phyloP scores from a whole-genome alignment of 2,888 invertebrate species.

The Calliphora vomitoria region DNA sequence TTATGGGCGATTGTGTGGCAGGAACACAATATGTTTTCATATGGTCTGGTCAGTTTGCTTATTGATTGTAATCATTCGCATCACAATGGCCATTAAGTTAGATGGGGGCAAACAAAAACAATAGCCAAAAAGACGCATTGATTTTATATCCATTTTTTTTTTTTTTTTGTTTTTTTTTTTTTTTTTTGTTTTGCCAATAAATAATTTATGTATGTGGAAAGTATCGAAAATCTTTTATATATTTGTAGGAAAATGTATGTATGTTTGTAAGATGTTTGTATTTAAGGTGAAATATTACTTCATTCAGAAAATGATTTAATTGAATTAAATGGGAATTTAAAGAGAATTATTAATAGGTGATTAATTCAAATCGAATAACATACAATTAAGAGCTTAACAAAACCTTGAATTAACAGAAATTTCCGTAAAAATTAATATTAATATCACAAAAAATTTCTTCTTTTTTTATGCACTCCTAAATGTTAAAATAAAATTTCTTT shows the following conservation, averaged over 20 bases:
- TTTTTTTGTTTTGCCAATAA: neutral
- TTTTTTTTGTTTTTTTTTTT: neutral
- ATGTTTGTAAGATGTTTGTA: too few relatives aligned
- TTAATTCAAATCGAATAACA: too few relatives aligned
- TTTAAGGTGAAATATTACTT: slow-evolving; percentile 30
- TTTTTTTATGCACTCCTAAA: too few relatives aligned
- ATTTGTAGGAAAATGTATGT: neutral
- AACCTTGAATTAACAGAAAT: too few relatives aligned
- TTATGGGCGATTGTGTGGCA: slow-evolving; percentile 11
- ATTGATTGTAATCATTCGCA: neutral
- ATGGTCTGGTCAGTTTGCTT: slow-evolving; percentile 44
- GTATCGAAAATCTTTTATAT: neutral
- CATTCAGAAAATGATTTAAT: slow-evolving; percentile 9
- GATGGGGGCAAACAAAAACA: slow-evolving; percentile 1
- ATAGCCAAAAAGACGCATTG: neutral
- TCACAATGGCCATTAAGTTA: neutral
- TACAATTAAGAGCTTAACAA: too few relatives aligned
- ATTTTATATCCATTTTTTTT: slow-evolving; percentile 6
- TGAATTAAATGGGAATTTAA: neutral
- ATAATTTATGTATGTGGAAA: slow-evolving; percentile 1
- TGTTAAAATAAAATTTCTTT: too few relatives aligned
- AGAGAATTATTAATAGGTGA: neutral
- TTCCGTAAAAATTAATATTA: too few relatives aligned
- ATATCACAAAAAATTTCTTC: too few relatives aligned
- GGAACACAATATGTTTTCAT: slow-evolving; percentile 68